A percentile compares a stretch with the other conserved stretches of the same genome.
Evolutionary conservation across 2,888 invertebrate species (phyloP).

Genomic region (Tridacna crocea): DNA sequence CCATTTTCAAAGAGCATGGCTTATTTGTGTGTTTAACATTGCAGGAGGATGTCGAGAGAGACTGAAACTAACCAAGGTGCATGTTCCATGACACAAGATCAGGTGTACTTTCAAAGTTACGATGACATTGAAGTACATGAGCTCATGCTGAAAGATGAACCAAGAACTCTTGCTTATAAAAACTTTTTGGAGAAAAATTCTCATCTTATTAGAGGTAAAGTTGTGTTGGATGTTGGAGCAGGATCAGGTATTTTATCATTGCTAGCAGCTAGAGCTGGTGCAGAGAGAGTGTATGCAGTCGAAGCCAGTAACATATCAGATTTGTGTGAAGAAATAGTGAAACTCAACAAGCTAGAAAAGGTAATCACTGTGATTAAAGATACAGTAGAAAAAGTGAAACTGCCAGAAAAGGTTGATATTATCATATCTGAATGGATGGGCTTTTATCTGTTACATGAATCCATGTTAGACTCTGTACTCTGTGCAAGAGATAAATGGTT

Average conservation of each 20-base stretch:
- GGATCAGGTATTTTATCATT: conserved; percentile 83
- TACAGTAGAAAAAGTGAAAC: conserved; percentile 76
- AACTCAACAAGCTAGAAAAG: conserved; percentile 74
- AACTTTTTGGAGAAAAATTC: conserved; percentile 79
- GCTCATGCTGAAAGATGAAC: conserved; percentile 82
- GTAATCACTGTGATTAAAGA: conserved; percentile 78
- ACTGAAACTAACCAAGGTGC: not conserved
- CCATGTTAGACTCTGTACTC: conserved; percentile 82
- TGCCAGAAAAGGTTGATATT: conserved; percentile 80
- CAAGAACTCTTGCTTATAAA: conserved; percentile 81
- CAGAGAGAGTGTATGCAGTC: conserved; percentile 81
- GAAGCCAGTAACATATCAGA: conserved; percentile 80
- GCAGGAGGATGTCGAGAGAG: conserved; percentile 12
- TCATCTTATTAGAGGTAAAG: conserved; percentile 79
- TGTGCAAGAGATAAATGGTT: conserved; percentile 81
- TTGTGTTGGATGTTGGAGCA: conserved; percentile 86
- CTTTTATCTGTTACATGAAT: conserved; percentile 83
- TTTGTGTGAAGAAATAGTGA: conserved; percentile 77
- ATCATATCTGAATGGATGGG: conserved; percentile 84
- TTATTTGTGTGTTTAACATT: not conserved
- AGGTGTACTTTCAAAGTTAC: conserved; percentile 80
- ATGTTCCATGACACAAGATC: conserved; percentile 7
- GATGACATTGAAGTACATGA: conserved; percentile 80
- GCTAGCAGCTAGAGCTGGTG: conserved; percentile 82
- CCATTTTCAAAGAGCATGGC: too few relatives aligned